Percentiles rank a stretch among this genome's conserved stretches.
phyloP scores from a whole-genome alignment of 2,888 invertebrate genomes.

The Cheilosia vulpina region DNA sequence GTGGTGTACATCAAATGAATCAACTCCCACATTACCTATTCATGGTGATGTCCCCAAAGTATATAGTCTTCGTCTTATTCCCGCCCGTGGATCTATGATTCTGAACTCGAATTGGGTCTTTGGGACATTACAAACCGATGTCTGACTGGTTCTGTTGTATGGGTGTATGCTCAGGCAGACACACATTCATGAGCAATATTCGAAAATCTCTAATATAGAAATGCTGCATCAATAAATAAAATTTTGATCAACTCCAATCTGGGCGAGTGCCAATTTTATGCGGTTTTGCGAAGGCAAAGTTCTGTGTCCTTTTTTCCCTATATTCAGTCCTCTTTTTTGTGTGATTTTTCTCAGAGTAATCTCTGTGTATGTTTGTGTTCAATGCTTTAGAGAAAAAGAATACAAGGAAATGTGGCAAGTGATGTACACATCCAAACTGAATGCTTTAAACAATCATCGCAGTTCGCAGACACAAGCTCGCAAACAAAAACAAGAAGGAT shows the following conservation, averaged over 20 bases:
- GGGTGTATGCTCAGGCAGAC: conserved; percentile 16
- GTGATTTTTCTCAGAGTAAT: conserved; percentile 5
- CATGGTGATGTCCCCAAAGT: conserved; percentile 57
- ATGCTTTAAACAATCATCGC: conserved; percentile 43
- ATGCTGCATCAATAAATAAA: conserved; percentile 73
- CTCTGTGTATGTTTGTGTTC: conserved; percentile 1
- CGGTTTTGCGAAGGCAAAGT: conserved; percentile 67
- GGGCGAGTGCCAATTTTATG: conserved; percentile 67
- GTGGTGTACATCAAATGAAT: conserved; percentile 68
- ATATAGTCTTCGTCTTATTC: conserved; percentile 4
- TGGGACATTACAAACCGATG: conserved; percentile 65
- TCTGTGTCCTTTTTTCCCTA: conserved; percentile 48
- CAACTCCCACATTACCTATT: conserved; percentile 68
- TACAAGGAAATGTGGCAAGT: conserved; percentile 17
- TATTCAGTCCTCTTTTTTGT: conserved; percentile 1
- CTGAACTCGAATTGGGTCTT: conserved; percentile 52
- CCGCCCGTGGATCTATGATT: conserved; percentile 5
- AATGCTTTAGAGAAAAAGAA: not conserved
- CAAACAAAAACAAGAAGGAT: conserved; percentile 31
- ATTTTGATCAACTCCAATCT: conserved; percentile 70
- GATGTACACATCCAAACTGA: conserved; percentile 14
- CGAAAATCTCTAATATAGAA: conserved; percentile 64
- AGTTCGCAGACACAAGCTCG: not conserved
- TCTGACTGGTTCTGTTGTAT: conserved; percentile 21
- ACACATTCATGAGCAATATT: conserved; percentile 24